phyloP scores from a whole-genome alignment of 2,888 invertebrate species.

The Drosophila stalkeri region DNA sequence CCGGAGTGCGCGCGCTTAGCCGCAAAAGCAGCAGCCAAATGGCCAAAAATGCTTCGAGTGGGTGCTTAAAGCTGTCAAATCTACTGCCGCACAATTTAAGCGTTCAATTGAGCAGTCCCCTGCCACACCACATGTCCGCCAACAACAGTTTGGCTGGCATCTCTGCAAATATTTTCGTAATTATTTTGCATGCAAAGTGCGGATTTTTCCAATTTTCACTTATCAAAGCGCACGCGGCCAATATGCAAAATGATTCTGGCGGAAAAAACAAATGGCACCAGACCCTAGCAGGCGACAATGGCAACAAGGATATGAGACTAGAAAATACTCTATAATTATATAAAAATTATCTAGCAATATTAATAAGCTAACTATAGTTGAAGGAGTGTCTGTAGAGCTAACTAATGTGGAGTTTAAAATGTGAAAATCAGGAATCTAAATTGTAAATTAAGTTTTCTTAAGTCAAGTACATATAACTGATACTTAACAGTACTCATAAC shows the following conservation, averaged over 20 bases:
- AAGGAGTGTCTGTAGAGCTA: neutral
- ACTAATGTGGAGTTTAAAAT: no score
- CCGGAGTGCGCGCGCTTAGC: constrained; percentile 47
- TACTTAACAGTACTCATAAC: no score
- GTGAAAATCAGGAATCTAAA: no score
- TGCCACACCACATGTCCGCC: neutral
- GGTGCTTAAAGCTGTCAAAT: constrained; percentile 75
- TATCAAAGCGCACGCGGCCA: constrained; percentile 78
- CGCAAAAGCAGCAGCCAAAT: constrained; percentile 64
- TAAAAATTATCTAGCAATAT: neutral
- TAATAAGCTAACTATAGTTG: no score
- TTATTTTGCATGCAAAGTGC: constrained; percentile 79
- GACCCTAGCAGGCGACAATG: constrained; percentile 14
- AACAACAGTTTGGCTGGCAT: constrained; percentile 27
- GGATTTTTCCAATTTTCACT: constrained; percentile 81
- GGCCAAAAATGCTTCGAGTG: constrained; percentile 56
- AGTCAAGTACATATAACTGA: no score
- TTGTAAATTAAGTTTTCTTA: no score
- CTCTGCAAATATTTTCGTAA: constrained; percentile 75
- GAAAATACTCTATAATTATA: constrained; percentile 5
- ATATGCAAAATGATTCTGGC: constrained; percentile 67
- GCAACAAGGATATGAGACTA: neutral
- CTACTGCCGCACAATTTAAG: constrained; percentile 68
- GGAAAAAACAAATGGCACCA: constrained; percentile 22
- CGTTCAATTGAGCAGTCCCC: constrained; percentile 59